phyloP scores from a whole-genome alignment of 1,140 invertebrate genomes.

The Bombus cullumanus region DNA sequence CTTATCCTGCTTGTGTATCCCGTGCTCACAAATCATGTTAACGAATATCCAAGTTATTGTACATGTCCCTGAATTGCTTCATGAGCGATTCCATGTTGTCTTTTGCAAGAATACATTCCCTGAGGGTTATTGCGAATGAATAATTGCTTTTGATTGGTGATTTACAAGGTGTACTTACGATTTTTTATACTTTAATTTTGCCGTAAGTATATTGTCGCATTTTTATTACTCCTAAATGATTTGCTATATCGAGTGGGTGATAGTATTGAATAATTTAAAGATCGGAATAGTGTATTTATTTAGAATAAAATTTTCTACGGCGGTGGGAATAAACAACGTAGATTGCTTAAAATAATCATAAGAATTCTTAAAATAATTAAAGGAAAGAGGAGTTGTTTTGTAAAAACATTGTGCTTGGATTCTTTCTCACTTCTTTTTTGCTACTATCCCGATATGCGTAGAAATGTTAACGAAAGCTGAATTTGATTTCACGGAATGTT shows the following conservation, averaged over 20 bases:
- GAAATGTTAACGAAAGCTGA: not conserved
- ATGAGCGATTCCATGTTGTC: not conserved
- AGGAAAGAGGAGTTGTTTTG: too few relatives aligned
- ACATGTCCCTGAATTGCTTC: not conserved
- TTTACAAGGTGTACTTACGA: not conserved
- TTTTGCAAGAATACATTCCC: not conserved
- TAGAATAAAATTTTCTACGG: too few relatives aligned
- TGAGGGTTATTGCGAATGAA: too few relatives aligned
- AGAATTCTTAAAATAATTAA: too few relatives aligned
- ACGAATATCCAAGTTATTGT: not conserved
- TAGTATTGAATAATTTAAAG: too few relatives aligned
- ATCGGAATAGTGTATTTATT: too few relatives aligned
- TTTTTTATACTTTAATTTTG: not conserved
- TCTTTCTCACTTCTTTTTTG: not conserved
- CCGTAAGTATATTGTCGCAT: too few relatives aligned
- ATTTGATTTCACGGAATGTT: not conserved
- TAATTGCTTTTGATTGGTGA: not conserved
- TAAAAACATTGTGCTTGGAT: not conserved
- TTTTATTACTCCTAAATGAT: too few relatives aligned
- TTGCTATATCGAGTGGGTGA: too few relatives aligned
- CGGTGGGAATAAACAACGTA: too few relatives aligned
- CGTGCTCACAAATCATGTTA: not conserved
- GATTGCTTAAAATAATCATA: too few relatives aligned
- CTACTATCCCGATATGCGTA: not conserved
- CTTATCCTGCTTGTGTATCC: constrained; percentile 9